Conservation (phyloP, 1,140 invertebrate species). For the Magallana angulata region DNA sequence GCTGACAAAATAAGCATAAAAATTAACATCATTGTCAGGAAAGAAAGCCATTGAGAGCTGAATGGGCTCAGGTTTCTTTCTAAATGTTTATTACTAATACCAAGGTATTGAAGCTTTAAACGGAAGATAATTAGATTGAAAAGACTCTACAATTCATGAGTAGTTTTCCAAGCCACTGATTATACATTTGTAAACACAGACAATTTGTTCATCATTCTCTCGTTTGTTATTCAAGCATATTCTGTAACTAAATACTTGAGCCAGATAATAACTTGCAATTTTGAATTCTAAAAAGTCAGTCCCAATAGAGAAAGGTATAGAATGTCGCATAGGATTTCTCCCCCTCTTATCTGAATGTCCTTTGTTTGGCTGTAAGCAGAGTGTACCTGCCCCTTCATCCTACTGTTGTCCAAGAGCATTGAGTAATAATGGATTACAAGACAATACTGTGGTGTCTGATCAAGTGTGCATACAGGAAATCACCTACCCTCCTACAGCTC, state of each 20-base stretch:
- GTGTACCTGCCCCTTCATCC: neutral
- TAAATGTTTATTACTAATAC: slow-evolving; percentile 27
- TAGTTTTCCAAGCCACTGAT: slow-evolving; percentile 14
- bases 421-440: too few species aligned
- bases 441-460: too few species aligned
- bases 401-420: neutral
- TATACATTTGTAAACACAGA: neutral
- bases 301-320: slow-evolving; percentile 1
- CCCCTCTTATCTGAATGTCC: neutral
- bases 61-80: neutral
- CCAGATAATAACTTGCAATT: neutral
- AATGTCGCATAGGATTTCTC: neutral
- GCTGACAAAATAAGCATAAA: too few species aligned
- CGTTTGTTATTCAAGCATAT: neutral
- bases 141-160: neutral
- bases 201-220: neutral
- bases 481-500: too few species aligned
- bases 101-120: slow-evolving; percentile 21
- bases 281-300: neutral
- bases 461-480: too few species aligned
- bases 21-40: too few species aligned
- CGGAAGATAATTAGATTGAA: slow-evolving; percentile 4
- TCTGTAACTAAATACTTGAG: slow-evolving; percentile 13
- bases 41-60: neutral
- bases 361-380: neutral